A percentile compares a stretch with the other conserved stretches of the same genome.
Evolutionary conservation across 2,888 invertebrate genomes (phyloP).

Genomic region (Amblyteles armatorius): DNA sequence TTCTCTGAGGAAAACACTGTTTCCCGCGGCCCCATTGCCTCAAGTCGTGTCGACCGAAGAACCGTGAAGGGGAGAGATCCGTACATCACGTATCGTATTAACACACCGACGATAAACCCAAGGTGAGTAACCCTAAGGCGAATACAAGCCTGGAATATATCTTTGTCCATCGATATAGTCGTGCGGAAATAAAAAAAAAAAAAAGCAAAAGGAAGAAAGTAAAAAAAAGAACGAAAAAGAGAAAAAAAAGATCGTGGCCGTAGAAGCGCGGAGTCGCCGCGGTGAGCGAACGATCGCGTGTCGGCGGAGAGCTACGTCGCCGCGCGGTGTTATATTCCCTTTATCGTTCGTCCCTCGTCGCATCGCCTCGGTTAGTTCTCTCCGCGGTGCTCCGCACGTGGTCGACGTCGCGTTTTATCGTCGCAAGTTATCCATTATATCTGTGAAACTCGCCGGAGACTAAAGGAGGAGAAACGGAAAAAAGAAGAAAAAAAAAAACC

Average conservation of each 20-base stretch:
- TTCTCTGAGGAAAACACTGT: slow-evolving; percentile 78
- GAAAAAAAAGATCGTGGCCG: not conserved
- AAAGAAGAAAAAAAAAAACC: not conserved
- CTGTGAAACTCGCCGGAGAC: slow-evolving; percentile 11
- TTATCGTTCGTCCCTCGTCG: slow-evolving; percentile 58
- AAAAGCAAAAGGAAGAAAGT: not conserved
- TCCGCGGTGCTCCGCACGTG: slow-evolving; percentile 71
- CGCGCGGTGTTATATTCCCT: slow-evolving; percentile 44
- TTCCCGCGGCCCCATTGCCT: slow-evolving; percentile 78
- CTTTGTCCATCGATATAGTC: not conserved
- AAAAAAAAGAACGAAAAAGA: not conserved
- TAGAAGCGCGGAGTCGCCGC: slow-evolving; percentile 4
- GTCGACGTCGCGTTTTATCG: slow-evolving; percentile 60
- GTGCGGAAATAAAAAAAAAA: slow-evolving; percentile 15
- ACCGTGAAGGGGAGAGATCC: slow-evolving; percentile 63
- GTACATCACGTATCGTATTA: slow-evolving; percentile 67
- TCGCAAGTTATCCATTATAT: not conserved
- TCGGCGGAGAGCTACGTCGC: slow-evolving; percentile 19
- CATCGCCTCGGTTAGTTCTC: not conserved
- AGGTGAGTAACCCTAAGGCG: slow-evolving; percentile 55
- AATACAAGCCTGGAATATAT: slow-evolving; percentile 5
- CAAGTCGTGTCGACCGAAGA: slow-evolving; percentile 74
- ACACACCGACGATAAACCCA: slow-evolving; percentile 55
- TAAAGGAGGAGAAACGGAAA: not conserved
- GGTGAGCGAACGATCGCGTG: slow-evolving; percentile 5